Conservation (phyloP, 2,797 vertebrate genomes). For the Lutjanus campechanus region DNA sequence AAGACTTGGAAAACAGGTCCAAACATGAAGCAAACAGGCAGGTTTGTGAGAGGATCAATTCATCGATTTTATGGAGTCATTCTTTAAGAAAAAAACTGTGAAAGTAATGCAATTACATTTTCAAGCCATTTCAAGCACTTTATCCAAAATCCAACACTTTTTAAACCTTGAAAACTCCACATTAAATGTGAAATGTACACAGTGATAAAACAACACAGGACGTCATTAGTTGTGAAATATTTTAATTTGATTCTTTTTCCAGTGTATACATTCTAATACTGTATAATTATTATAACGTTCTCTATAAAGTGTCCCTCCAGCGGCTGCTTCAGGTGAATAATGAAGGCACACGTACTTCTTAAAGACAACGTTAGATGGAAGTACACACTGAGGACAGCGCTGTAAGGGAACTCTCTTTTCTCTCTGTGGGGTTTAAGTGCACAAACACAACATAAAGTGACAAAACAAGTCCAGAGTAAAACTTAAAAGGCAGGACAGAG, state of each 20-base stretch:
- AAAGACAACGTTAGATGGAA: constrained; percentile 15
- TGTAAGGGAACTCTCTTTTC: background rate
- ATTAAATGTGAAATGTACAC: no score
- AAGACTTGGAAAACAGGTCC: no score
- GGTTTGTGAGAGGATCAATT: no score
- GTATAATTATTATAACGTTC: background rate
- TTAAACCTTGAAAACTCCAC: no score
- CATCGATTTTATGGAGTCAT: no score
- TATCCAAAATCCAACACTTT: no score
- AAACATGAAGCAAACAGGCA: no score
- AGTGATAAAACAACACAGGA: background rate
- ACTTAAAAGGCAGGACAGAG: background rate
- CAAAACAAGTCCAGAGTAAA: constrained; percentile 1
- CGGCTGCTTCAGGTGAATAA: constrained; percentile 33
- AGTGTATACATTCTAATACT: constrained; percentile 51
- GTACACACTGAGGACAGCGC: background rate
- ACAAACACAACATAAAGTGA: constrained; percentile 28
- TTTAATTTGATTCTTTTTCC: constrained; percentile 58
- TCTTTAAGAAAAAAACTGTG: no score
- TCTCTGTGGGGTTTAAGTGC: constrained; percentile 14
- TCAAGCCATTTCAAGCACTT: no score
- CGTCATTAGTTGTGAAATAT: background rate
- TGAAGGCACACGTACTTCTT: constrained; percentile 47
- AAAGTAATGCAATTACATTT: no score
- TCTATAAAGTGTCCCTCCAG: constrained; percentile 26